Percentiles rank a stretch among this genome's conserved stretches.
These are phyloP conservation scores for Hirtodrosophila confusa DNA, from an alignment of 2,888 invertebrate species.

Conservation along the genomic window DNA sequence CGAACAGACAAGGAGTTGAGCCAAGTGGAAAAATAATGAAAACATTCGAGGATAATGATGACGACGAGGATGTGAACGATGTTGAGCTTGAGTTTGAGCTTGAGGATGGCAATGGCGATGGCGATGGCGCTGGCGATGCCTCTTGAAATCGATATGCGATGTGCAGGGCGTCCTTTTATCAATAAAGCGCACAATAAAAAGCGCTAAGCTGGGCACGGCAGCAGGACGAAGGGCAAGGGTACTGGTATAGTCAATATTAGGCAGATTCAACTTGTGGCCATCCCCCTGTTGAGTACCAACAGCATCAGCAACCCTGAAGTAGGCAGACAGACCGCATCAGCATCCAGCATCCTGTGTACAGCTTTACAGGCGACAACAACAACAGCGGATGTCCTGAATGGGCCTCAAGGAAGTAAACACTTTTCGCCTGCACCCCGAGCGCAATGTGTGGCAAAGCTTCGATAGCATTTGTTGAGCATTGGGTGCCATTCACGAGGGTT, in stretches of 20 bases:
- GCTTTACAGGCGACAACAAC: conserved; percentile 31
- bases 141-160: conserved; percentile 79
- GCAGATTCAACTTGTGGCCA: conserved; percentile 47
- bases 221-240: neutral
- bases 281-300: conserved; percentile 14
- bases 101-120: too few species aligned
- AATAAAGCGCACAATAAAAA: conserved; percentile 58
- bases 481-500: conserved; percentile 45
- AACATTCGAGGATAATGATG: conserved; percentile 80
- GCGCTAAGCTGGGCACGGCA: conserved; percentile 43
- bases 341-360: conserved; percentile 43
- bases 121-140: conserved; percentile 25
- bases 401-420: conserved; percentile 76
- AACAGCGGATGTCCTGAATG: conserved; percentile 68
- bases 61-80: conserved; percentile 11
- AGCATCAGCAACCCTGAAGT: conserved; percentile 37
- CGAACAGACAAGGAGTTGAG: conserved; percentile 82
- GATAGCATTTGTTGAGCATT: conserved; percentile 41
- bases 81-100: neutral
- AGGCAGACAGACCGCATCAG: conserved; percentile 26
- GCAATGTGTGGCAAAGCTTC: conserved; percentile 48
- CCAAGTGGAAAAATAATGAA: conserved; percentile 84
- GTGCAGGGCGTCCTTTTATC: conserved; percentile 50
- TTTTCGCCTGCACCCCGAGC: conserved; percentile 54
- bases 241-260: conserved; percentile 26